Conservation (phyloP, 2,797 vertebrate species). For the Leptatherina wallacei region DNA sequence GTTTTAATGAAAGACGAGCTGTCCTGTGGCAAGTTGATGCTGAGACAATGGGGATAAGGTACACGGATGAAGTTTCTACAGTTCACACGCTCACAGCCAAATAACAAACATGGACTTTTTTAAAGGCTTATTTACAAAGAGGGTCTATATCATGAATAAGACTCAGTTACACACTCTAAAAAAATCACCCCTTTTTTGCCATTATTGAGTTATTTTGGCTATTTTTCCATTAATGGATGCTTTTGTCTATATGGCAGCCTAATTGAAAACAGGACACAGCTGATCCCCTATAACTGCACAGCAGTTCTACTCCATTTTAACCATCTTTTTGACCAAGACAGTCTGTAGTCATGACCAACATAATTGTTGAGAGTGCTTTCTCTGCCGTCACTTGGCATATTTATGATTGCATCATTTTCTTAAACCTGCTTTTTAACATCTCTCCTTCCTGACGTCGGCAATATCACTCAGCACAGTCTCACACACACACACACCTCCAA, state of each 20-base stretch:
- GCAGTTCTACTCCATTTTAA: background rate
- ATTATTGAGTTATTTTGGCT: constrained; percentile 21
- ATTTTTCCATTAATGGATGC: background rate
- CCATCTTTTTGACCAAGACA: constrained; percentile 7
- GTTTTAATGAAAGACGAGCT: constrained; percentile 10
- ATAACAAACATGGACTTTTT: background rate
- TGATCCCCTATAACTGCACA: background rate
- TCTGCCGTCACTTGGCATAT: constrained; percentile 32
- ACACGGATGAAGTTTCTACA: background rate
- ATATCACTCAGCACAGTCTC: background rate
- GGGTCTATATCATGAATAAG: background rate
- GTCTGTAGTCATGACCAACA: constrained; percentile 12
- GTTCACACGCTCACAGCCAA: constrained; percentile 9
- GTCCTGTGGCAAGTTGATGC: constrained; percentile 13
- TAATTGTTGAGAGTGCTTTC: constrained; percentile 42
- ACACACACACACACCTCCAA: background rate
- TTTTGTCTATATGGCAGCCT: background rate
- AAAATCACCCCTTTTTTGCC: background rate
- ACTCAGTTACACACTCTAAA: background rate
- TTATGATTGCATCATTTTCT: constrained; percentile 38
- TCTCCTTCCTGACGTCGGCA: constrained; percentile 1
- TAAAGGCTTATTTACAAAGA: background rate
- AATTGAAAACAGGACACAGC: background rate
- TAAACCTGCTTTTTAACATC: constrained; percentile 6
- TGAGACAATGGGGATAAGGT: background rate